Evolutionary conservation across 2,113 vertebrate genomes (phyloP).

Genomic region (Poeciliopsis occidentalis): DNA sequence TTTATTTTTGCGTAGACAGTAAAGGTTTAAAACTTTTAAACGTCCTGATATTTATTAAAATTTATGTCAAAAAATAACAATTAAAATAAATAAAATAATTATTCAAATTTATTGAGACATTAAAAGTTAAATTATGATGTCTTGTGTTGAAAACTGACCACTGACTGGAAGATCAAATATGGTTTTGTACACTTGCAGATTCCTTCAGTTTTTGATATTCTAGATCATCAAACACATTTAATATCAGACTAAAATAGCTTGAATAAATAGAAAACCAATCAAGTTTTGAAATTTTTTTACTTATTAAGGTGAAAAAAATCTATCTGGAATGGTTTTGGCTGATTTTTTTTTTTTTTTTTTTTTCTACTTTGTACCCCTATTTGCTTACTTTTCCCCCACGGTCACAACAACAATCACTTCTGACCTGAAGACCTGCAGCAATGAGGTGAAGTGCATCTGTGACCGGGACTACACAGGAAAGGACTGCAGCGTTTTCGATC

Average conservation of each 20-base stretch:
- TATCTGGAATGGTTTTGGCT: neutral
- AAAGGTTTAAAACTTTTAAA: too few species aligned
- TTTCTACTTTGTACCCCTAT: neutral
- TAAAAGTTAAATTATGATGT: neutral
- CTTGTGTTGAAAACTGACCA: neutral
- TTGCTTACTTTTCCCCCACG: neutral
- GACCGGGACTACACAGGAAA: constrained; percentile 93
- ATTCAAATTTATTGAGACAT: too few species aligned
- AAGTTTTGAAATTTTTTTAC: too few species aligned
- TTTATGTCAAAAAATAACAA: too few species aligned
- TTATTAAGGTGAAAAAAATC: too few species aligned
- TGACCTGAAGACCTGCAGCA: constrained; percentile 87
- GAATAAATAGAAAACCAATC: too few species aligned
- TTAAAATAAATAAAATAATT: too few species aligned
- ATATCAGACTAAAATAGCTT: too few species aligned
- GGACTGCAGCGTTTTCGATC: constrained; percentile 94
- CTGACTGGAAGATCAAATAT: neutral
- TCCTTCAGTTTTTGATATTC: neutral
- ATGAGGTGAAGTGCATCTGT: constrained; percentile 95
- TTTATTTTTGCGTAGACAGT: too few species aligned
- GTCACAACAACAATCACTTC: neutral
- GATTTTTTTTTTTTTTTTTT: neutral
- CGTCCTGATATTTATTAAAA: too few species aligned
- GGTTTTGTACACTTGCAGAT: neutral
- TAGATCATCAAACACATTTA: neutral